Evolutionary conservation across 2,888 invertebrate species (phyloP).

Genomic region (Dysmachus trigonus): DNA sequence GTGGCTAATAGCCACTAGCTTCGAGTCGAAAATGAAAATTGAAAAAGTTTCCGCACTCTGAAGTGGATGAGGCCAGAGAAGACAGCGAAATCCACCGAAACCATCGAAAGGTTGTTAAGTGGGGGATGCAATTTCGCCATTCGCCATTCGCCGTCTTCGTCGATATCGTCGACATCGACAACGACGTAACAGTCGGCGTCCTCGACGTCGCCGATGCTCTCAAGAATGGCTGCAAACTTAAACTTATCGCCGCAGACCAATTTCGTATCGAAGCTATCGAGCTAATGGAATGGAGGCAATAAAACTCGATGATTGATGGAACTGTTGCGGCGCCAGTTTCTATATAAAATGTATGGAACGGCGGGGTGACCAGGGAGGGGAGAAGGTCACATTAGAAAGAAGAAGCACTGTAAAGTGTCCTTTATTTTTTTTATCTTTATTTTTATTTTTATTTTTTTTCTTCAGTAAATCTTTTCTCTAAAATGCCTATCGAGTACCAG

Average conservation of each 20-base stretch:
- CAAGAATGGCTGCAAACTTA: background rate
- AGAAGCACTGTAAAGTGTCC: background rate
- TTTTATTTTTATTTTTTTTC: too few relatives aligned
- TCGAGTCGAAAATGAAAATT: slow-evolving; percentile 38
- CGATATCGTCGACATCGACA: background rate
- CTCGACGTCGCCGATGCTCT: background rate
- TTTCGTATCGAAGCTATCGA: background rate
- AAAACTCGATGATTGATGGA: background rate
- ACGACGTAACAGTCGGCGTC: background rate
- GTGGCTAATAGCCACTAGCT: slow-evolving; percentile 37
- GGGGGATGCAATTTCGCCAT: slow-evolving; percentile 7
- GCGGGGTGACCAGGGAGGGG: background rate
- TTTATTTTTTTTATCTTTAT: too few relatives aligned
- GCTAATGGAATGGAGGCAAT: background rate
- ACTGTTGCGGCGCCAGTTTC: background rate
- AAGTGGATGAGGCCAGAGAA: slow-evolving; percentile 11
- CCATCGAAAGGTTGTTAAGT: slow-evolving; percentile 23
- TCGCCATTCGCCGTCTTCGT: background rate
- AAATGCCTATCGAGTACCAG: background rate
- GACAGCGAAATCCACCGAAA: background rate
- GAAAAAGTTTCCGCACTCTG: slow-evolving; percentile 22
- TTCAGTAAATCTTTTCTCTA: background rate
- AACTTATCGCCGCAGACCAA: background rate
- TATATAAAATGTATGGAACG: background rate
- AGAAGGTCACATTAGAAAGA: background rate